Base-by-base conservation (phyloP, 2,113 vertebrate species). In the Misgurnus anguillicaudatus region DNA sequence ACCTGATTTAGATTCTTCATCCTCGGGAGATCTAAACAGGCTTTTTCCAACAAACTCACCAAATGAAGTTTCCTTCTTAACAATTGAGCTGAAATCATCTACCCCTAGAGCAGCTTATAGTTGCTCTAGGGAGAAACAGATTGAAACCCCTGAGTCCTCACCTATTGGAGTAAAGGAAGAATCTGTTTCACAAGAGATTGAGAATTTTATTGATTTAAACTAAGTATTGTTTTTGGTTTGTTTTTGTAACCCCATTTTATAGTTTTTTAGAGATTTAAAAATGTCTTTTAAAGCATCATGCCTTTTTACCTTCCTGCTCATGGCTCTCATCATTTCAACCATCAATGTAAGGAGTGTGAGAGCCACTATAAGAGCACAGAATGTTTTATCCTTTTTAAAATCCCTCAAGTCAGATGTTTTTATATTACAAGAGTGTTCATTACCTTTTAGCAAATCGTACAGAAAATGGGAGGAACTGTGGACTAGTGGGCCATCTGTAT, bases 271-370 rank as follows among this genome's bases (percentile, higher is more conserved):
- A 24, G 24, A 24, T 24, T 24, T n/a, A n/a, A n/a, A n/a, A n/a
- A 24, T 24, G 51, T 6, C 51, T 55, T n/a, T 55, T n/a, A n/a
- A 55, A 55, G 17, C 6, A 6, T n/a, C 5, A n/a, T 55, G 5
- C 5, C 17, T 55, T 17, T 8, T n/a, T 17, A 53, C 17, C 21
- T 55, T 60, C 9, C 14, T 81, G 31, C 58, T 70, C 57, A 81
- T 81, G 73, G 6, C 45, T 7, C 65, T 81, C 19, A 72, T 57
- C 1, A 31, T 80, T 3, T 42, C 72, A 1, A 80, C 82, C 0
- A 41, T 80, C 0, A 84, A 80, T 63, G 78, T 80, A 1, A 65
- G 82, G 21, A 78, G 73, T 42, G 42, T 78, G 51, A 68, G 10
- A 6, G 4, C 79, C 0, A 3, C 5, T 0, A 0, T 47, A 3